Conservation (phyloP, 2,113 vertebrate species). For the Ciconia boyciana region DNA sequence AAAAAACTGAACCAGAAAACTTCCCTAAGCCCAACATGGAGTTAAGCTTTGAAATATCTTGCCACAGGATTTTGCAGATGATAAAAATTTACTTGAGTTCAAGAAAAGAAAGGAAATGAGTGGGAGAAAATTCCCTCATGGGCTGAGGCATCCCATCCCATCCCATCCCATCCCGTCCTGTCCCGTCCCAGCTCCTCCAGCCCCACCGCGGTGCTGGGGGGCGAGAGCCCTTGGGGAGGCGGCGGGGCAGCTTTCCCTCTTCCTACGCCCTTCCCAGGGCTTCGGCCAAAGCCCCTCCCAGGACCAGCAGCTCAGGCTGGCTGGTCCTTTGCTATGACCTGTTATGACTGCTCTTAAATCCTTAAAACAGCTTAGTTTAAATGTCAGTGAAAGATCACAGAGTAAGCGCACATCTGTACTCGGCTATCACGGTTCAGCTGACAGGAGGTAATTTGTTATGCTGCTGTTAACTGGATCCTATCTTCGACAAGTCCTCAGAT, state of each 20-base stretch:
- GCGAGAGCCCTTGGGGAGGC: not conserved
- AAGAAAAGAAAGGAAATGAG: slow-evolving; percentile 50
- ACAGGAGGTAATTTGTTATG: slow-evolving; percentile 25
- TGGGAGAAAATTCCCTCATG: not conserved
- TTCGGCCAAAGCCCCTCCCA: not conserved
- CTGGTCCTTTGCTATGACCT: slow-evolving; percentile 13
- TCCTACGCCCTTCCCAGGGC: slow-evolving; percentile 30
- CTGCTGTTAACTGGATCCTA: not conserved
- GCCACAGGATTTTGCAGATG: not conserved
- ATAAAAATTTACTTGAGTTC: not conserved
- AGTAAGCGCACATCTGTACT: not conserved
- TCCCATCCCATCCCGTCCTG: not conserved
- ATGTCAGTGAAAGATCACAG: slow-evolving; percentile 44
- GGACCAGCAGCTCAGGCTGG: not conserved
- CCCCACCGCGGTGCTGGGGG: not conserved
- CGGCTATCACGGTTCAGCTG: not conserved
- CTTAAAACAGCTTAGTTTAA: slow-evolving; percentile 35
- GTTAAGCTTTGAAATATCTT: slow-evolving; percentile 38
- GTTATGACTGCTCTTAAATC: slow-evolving; percentile 33
- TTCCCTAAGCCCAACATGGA: not conserved
- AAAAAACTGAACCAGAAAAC: not conserved
- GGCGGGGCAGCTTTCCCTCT: not conserved
- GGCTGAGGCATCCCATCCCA: not conserved
- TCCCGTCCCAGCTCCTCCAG: not conserved
- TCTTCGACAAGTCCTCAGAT: not conserved